A percentile compares a stretch with the other conserved stretches of the same genome.
These are phyloP conservation scores for Oryctes rhinoceros DNA, from an alignment of 1,140 invertebrate species.

Conservation along the genomic window DNA sequence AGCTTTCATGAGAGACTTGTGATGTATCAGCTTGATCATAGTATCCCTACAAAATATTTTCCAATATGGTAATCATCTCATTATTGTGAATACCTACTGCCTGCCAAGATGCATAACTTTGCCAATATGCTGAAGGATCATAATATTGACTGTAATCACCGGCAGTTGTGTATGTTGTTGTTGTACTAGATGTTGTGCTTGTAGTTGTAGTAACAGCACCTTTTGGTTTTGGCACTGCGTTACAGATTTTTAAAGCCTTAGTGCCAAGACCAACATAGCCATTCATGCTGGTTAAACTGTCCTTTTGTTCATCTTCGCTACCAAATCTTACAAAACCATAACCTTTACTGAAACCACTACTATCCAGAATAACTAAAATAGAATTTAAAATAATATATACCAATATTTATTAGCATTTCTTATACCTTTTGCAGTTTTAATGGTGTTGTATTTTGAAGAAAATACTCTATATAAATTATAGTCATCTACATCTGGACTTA, in stretches of 20 bases:
- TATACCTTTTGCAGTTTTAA: conserved; percentile 92
- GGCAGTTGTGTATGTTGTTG: conserved; percentile 54
- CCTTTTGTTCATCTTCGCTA: conserved; percentile 93
- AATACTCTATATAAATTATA: conserved; percentile 93
- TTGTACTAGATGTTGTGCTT: conserved; percentile 55
- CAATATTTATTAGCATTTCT: background rate
- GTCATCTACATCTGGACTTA: conserved; percentile 96
- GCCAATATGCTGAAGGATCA: conserved; percentile 78
- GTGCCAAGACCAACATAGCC: conserved; percentile 83
- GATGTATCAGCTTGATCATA: conserved; percentile 62
- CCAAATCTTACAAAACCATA: conserved; percentile 97
- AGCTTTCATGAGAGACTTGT: conserved; percentile 50
- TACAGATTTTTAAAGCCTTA: conserved; percentile 89
- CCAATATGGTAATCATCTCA: background rate
- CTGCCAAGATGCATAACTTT: conserved; percentile 73
- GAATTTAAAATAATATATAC: conserved; percentile 34
- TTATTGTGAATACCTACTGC: conserved; percentile 53
- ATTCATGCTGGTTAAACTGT: conserved; percentile 89
- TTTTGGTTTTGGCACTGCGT: conserved; percentile 86
- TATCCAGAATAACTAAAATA: conserved; percentile 83
- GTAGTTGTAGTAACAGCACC: conserved; percentile 60
- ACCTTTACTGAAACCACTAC: conserved; percentile 89
- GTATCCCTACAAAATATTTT: conserved; percentile 56
- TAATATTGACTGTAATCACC: conserved; percentile 73
- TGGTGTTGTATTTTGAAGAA: conserved; percentile 89